phyloP scores from a whole-genome alignment of 2,113 vertebrate species.

The Pseudopodoces humilis region DNA sequence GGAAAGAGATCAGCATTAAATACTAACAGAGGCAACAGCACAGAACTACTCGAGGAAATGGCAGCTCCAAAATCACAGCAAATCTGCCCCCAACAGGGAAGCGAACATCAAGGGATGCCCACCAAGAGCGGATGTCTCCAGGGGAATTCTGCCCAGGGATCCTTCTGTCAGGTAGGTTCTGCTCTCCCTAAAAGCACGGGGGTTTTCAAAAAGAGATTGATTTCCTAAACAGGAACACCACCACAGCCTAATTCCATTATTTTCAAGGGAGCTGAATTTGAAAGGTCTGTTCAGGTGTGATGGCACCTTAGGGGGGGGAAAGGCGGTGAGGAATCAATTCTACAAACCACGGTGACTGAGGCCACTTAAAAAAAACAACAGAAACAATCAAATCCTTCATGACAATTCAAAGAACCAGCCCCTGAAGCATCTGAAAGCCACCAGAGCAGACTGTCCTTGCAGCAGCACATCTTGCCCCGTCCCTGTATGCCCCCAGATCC shows the following conservation, averaged over 20 bases:
- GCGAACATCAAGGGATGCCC: not conserved
- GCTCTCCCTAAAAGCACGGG: not conserved
- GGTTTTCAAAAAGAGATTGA: slow-evolving; percentile 53
- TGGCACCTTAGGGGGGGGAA: slow-evolving; percentile 41
- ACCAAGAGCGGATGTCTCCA: not conserved
- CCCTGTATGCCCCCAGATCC: accelerated
- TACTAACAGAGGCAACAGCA: not conserved
- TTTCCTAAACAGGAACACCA: slow-evolving; percentile 40
- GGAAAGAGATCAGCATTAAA: not conserved
- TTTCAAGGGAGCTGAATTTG: slow-evolving; percentile 56
- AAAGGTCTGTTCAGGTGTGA: slow-evolving; percentile 65
- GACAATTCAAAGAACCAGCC: not conserved
- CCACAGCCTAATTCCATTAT: slow-evolving; percentile 35
- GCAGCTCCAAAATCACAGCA: not conserved
- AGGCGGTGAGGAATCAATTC: slow-evolving; percentile 44
- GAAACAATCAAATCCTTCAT: slow-evolving; percentile 5
- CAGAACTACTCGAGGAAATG: not conserved
- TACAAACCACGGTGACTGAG: slow-evolving; percentile 23
- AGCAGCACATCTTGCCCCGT: not conserved
- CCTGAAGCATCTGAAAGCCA: not conserved
- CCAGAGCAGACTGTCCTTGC: not conserved
- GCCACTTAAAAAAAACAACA: slow-evolving; percentile 23
- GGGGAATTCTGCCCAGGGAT: not conserved
- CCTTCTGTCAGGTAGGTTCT: not conserved
- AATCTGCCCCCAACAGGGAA: not conserved